phyloP scores from a whole-genome alignment of 1,140 invertebrate species.

The Ips typographus region DNA sequence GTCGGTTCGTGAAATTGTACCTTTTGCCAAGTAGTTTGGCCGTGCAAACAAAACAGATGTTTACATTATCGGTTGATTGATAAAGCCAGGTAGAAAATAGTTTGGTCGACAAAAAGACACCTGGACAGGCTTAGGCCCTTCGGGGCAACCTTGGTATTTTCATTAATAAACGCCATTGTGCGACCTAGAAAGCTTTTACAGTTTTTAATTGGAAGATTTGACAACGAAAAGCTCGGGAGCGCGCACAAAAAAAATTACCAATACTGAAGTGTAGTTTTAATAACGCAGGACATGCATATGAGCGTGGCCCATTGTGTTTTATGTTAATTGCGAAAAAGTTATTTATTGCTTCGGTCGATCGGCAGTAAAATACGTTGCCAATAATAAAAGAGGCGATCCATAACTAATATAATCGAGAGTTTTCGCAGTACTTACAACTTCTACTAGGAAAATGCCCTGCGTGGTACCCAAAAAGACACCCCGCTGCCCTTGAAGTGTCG shows the following conservation, averaged over 20 bases:
- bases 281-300: conserved; percentile 30
- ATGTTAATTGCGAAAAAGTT: conserved; percentile 35
- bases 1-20: no score
- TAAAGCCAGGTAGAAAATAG: conserved; percentile 24
- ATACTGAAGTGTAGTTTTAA: conserved; percentile 30
- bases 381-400: conserved; percentile 34
- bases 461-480: conserved; percentile 3
- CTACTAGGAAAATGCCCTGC: no score
- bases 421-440: not conserved
- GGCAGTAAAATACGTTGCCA: conserved; percentile 35
- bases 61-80: conserved; percentile 34
- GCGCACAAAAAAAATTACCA: conserved; percentile 19
- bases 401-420: conserved; percentile 21
- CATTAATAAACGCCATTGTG: conserved; percentile 18
- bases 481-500: conserved; percentile 11
- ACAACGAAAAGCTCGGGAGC: conserved; percentile 1
- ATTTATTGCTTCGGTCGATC: conserved; percentile 30
- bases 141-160: conserved; percentile 1
- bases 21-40: conserved; percentile 12
- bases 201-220: conserved; percentile 9
- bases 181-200: not conserved
- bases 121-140: conserved; percentile 15
- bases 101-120: conserved; percentile 14
- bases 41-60: conserved; percentile 38
- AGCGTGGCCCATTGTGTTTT: conserved; percentile 33